Evolutionary conservation across 2,888 invertebrate species (phyloP).

Genomic region (Oxytorus armatus): DNA sequence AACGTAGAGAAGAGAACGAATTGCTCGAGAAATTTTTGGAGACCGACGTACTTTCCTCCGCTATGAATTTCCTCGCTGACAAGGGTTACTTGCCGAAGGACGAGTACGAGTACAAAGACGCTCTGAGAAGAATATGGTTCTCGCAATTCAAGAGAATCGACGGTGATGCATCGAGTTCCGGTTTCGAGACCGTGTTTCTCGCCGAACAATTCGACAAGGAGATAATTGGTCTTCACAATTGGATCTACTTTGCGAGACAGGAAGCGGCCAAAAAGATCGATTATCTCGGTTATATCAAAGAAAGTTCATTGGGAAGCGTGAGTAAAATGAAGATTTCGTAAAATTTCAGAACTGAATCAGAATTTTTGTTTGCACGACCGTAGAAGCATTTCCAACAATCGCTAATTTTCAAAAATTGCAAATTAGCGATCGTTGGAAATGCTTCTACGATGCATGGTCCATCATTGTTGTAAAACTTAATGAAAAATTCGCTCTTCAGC

Average conservation of each 20-base stretch:
- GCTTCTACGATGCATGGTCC: too few species aligned
- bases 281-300: slow-evolving; percentile 93
- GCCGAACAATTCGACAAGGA: slow-evolving; percentile 91
- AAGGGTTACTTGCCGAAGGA: slow-evolving; percentile 85
- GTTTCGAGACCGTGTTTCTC: slow-evolving; percentile 96
- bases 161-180: slow-evolving; percentile 93
- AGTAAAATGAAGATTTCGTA: slow-evolving; percentile 79
- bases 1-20: slow-evolving; percentile 91
- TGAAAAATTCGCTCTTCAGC: too few species aligned
- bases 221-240: slow-evolving; percentile 93
- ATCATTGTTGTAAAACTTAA: too few species aligned
- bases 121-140: slow-evolving; percentile 91
- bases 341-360: too few species aligned
- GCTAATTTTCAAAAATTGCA: too few species aligned
- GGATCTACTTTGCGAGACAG: slow-evolving; percentile 93
- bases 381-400: too few species aligned
- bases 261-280: slow-evolving; percentile 90
- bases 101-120: slow-evolving; percentile 88
- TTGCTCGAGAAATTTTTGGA: slow-evolving; percentile 92
- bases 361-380: too few species aligned
- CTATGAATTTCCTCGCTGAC: slow-evolving; percentile 88
- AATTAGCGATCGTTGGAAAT: too few species aligned
- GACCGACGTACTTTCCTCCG: slow-evolving; percentile 90
- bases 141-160: slow-evolving; percentile 92
- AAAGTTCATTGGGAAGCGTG: slow-evolving; percentile 89